These are phyloP conservation scores for Syngnathus rostellatus DNA, from an alignment of 2,797 vertebrate species.

Conservation along the genomic window DNA sequence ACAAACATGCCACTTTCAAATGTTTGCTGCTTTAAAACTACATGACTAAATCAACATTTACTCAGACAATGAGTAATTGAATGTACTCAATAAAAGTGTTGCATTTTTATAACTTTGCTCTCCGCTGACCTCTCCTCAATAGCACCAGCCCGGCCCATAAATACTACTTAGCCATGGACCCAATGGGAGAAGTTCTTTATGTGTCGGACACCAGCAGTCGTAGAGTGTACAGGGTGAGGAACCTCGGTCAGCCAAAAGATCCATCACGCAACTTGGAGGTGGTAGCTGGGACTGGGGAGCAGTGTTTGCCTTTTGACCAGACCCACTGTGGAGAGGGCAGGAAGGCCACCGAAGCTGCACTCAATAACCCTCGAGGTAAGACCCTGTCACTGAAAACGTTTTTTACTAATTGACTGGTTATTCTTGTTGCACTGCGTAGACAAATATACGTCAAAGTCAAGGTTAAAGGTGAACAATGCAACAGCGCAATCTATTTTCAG, in stretches of 20 bases:
- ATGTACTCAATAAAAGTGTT: not conserved
- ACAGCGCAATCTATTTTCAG: not conserved
- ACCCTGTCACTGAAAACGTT: slow-evolving; percentile 4
- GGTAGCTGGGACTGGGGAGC: slow-evolving; percentile 92
- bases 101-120: not conserved
- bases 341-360: slow-evolving; percentile 84
- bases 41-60: not conserved
- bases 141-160: slow-evolving; percentile 97
- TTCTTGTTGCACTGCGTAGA: slow-evolving; percentile 5
- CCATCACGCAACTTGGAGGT: slow-evolving; percentile 88
- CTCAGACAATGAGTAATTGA: not conserved
- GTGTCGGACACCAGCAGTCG: slow-evolving; percentile 95
- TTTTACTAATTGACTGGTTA: slow-evolving; percentile 4
- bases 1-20: no score
- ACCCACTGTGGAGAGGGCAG: slow-evolving; percentile 94
- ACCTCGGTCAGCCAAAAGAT: slow-evolving; percentile 86
- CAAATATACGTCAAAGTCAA: not conserved
- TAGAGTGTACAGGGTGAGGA: slow-evolving; percentile 87
- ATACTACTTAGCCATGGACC: slow-evolving; percentile 95
- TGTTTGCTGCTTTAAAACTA: not conserved
- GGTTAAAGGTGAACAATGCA: not conserved
- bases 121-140: slow-evolving; percentile 1
- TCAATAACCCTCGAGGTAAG: slow-evolving; percentile 94
- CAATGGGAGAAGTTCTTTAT: slow-evolving; percentile 86
- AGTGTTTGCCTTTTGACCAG: slow-evolving; percentile 93